Percentiles rank a stretch among this genome's conserved stretches.
Evolutionary conservation across 2,113 vertebrate species (phyloP).

Genomic region (Serinus canaria): DNA sequence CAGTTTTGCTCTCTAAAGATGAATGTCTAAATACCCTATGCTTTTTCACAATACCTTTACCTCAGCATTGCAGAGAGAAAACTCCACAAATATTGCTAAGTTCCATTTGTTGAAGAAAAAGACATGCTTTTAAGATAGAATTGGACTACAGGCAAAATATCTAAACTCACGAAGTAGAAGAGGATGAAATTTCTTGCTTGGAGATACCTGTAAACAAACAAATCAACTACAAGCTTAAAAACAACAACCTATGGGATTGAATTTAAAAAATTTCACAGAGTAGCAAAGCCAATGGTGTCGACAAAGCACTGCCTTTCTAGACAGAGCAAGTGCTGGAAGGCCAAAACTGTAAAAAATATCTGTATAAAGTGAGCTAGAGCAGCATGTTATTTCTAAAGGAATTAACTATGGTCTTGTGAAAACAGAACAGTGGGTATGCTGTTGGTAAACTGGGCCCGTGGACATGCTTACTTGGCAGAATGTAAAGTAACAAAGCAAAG

Average conservation of each 20-base stretch:
- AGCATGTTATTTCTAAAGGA: slow-evolving; percentile 58
- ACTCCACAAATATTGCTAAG: background rate
- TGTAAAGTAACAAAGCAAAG: slow-evolving; percentile 45
- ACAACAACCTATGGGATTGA: background rate
- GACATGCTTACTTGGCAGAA: slow-evolving; percentile 64
- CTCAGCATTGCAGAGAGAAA: background rate
- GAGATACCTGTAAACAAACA: background rate
- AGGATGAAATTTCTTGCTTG: background rate
- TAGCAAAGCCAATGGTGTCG: background rate
- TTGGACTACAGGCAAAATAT: background rate
- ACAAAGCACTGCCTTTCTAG: background rate
- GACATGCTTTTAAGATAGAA: background rate
- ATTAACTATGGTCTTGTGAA: slow-evolving; percentile 10
- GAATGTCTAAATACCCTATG: background rate
- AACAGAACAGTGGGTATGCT: background rate
- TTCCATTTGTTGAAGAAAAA: background rate
- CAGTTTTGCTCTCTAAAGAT: background rate
- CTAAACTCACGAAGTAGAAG: background rate
- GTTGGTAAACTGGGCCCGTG: background rate
- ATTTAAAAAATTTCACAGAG: background rate
- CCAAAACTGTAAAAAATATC: slow-evolving; percentile 19
- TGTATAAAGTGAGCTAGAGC: slow-evolving; percentile 43
- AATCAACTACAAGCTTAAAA: slow-evolving; percentile 22
- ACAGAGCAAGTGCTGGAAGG: background rate
- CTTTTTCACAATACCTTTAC: background rate